These are phyloP conservation scores for Drosophila fuyamai DNA, from an alignment of 1,140 invertebrate species.

Conservation along the genomic window DNA sequence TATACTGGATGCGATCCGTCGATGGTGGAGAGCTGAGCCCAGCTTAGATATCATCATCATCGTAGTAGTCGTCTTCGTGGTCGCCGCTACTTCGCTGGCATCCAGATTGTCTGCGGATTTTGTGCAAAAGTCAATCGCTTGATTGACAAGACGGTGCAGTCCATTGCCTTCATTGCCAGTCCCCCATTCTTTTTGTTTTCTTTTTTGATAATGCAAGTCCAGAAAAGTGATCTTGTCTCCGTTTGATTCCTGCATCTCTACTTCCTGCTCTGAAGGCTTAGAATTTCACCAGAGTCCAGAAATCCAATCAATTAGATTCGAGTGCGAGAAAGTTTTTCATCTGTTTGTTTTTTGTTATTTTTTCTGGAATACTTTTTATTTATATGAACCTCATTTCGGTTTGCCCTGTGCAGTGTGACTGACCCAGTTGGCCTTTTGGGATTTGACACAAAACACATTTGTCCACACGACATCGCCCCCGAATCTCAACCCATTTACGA, in stretches of 20 bases:
- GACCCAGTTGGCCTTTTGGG: slow-evolving; percentile 48
- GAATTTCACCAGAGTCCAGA: slow-evolving; percentile 11
- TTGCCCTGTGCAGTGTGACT: slow-evolving; percentile 15
- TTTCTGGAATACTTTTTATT: slow-evolving; percentile 21
- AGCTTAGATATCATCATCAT: slow-evolving; percentile 72
- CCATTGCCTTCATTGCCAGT: slow-evolving; percentile 25
- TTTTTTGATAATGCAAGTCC: slow-evolving; percentile 63
- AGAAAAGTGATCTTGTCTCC: slow-evolving; percentile 59
- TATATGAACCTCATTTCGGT: slow-evolving; percentile 6
- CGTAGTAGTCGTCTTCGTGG: slow-evolving; percentile 24
- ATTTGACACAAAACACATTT: slow-evolving; percentile 59
- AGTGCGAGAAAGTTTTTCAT: slow-evolving; percentile 34
- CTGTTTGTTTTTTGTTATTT: not conserved
- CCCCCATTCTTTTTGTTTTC: slow-evolving; percentile 1
- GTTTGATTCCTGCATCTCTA: slow-evolving; percentile 55
- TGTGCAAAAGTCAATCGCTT: slow-evolving; percentile 78
- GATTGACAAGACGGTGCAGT: slow-evolving; percentile 75
- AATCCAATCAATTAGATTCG: slow-evolving; percentile 1
- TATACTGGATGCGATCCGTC: slow-evolving; percentile 26
- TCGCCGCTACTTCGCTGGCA: slow-evolving; percentile 35
- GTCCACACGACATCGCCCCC: slow-evolving; percentile 56
- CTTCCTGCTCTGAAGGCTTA: slow-evolving; percentile 54
- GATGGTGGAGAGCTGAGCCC: slow-evolving; percentile 24
- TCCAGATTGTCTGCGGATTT: slow-evolving; percentile 76
- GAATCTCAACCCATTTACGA: slow-evolving; percentile 49